Base-by-base conservation (phyloP, 2,113 vertebrate genomes). In the Neodon shergylaensis region DNA sequence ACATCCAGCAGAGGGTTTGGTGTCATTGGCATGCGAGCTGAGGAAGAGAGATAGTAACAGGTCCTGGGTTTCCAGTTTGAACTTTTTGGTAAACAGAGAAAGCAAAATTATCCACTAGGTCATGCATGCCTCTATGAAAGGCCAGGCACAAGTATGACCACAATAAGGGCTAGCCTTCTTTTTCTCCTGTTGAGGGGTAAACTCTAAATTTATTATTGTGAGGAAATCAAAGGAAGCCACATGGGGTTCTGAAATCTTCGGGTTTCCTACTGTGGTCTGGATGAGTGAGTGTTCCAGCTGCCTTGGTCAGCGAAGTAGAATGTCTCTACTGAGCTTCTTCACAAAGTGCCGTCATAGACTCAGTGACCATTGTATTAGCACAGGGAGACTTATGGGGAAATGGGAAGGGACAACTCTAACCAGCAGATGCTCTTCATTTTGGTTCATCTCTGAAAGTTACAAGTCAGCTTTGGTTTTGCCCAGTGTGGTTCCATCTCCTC, bases 111-210 rank as follows among this genome's bases (percentile, higher is more conserved):
- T 0, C 5, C 13, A 0, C 0, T 0, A 26, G n/a, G 65, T 63
- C 7, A 5, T 0, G 4, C 36, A 10, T 3, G 3, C 12, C 5
- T 58, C 19, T 36, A 5, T 1, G 3, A 68, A 12, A 5, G 10
- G 3, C 39, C 47, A 61, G 24, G 28, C 2, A 26, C 17, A 28
- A 0, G 72, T 6, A 42, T 28, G 36, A 13, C 36, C 63, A 16
- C 31, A 39, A 7, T 3, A 33, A 42, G 22, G 0, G 11, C 21
- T 0, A 19, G 10, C 17, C 33, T 21, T 44, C 9, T 31, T 44
- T 31, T 47, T 49, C 16, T n/a, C 74, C 21, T 16, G 14, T 9
- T 22, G 81, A 74, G 19, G 33, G 5, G 13, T 78, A 16, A 26
- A n/a, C 70, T 61, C 39, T 58, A 82, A 21, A 28, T 70, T 72